phyloP scores from a whole-genome alignment of 1,140 invertebrate species.

The Drosophila mojavensis region DNA sequence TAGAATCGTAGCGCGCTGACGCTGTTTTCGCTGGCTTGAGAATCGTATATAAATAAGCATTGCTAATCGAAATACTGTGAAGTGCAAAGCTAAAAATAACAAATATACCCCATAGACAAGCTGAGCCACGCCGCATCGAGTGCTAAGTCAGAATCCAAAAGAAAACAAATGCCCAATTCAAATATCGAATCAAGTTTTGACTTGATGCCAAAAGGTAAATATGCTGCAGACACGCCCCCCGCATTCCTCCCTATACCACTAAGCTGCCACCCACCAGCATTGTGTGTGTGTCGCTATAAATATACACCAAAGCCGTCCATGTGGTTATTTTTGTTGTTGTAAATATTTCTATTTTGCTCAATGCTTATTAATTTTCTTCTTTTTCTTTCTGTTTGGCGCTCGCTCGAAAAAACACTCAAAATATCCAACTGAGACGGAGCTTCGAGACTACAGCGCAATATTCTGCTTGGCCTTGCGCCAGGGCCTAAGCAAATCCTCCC shows the following conservation, averaged over 20 bases:
- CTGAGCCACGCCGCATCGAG: too few species aligned
- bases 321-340: constrained; percentile 48
- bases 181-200: constrained; percentile 36
- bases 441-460: too few species aligned
- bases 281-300: constrained; percentile 31
- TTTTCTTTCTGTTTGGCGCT: too few species aligned
- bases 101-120: too few species aligned
- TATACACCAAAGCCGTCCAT: constrained; percentile 45
- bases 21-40: neutral
- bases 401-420: constrained; percentile 35
- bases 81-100: constrained; percentile 2
- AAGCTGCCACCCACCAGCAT: constrained; percentile 25
- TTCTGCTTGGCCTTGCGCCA: constrained; percentile 13
- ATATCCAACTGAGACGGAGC: constrained; percentile 29
- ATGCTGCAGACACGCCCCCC: constrained; percentile 12
- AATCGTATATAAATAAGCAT: neutral
- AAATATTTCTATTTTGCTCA: constrained; percentile 21
- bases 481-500: constrained; percentile 10
- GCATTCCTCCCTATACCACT: neutral
- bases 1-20: neutral
- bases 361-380: constrained; percentile 11
- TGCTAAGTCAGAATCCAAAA: too few species aligned
- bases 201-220: constrained; percentile 41
- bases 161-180: neutral
- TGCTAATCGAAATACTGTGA: neutral